These are phyloP conservation scores for Tetramorium parvispinum DNA, from an alignment of 1,140 invertebrate genomes.

Conservation along the genomic window DNA sequence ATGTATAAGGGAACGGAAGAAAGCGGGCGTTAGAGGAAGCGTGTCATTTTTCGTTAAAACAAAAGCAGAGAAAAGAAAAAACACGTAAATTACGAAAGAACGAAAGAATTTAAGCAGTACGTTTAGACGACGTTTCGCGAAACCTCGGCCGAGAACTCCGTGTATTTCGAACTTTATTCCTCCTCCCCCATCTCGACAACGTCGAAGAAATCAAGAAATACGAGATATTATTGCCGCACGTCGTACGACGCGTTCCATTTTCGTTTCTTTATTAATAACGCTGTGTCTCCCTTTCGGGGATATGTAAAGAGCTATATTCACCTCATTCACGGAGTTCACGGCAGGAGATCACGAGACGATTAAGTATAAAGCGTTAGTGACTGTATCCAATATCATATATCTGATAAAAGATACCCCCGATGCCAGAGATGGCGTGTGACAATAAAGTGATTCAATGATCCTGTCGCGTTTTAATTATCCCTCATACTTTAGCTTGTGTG, in stretches of 20 bases:
- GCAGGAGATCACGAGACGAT: constrained; percentile 77
- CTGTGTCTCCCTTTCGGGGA: neutral
- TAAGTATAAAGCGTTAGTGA: constrained; percentile 83
- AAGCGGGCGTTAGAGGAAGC: constrained; percentile 16
- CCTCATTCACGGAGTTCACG: constrained; percentile 75
- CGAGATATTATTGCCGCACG: neutral
- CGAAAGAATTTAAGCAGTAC: constrained; percentile 77
- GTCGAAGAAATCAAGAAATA: neutral
- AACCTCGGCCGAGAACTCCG: constrained; percentile 74
- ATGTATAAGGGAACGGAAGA: constrained; percentile 30
- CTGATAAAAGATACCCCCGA: constrained; percentile 84
- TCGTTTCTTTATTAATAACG: constrained; percentile 25
- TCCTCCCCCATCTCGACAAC: neutral
- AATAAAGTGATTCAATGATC: constrained; percentile 85
- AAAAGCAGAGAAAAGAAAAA: constrained; percentile 47
- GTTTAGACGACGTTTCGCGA: constrained; percentile 74
- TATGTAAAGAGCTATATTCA: constrained; percentile 7
- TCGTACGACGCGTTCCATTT: constrained; percentile 13
- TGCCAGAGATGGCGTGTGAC: constrained; percentile 85
- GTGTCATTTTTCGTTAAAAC: constrained; percentile 48
- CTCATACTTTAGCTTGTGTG: constrained; percentile 26
- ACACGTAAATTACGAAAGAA: constrained; percentile 52
- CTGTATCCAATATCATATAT: constrained; percentile 84
- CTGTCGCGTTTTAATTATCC: constrained; percentile 75
- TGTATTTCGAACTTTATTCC: constrained; percentile 49